A percentile compares a stretch with the other conserved stretches of the same genome.
Evolutionary conservation across 2,888 invertebrate species (phyloP).

Genomic region (Melanostoma scalare): DNA sequence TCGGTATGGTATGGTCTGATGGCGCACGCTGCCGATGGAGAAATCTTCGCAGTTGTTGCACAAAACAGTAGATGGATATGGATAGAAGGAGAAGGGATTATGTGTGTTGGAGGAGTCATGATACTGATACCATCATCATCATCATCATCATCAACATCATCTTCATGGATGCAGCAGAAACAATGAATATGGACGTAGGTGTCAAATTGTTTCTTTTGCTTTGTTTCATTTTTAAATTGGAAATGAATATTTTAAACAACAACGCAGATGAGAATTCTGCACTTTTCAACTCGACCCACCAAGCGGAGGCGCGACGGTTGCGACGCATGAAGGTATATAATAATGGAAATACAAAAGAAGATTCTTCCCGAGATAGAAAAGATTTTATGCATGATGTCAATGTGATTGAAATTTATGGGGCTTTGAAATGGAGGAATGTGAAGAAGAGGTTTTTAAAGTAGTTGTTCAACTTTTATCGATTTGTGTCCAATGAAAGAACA

Average conservation of each 20-base stretch:
- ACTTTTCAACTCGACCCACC: background rate
- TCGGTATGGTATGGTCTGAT: constrained; percentile 38
- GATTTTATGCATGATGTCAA: constrained; percentile 28
- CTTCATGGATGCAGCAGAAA: constrained; percentile 38
- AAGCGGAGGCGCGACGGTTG: background rate
- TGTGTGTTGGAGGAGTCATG: constrained; percentile 25
- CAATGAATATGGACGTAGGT: constrained; percentile 59
- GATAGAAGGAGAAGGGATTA: constrained; percentile 29
- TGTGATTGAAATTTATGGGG: constrained; percentile 8
- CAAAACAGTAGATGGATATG: background rate
- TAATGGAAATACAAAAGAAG: constrained; percentile 28
- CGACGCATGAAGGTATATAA: constrained; percentile 18
- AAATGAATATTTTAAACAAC: constrained; percentile 58
- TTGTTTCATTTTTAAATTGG: constrained; percentile 37
- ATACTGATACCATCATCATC: constrained; percentile 33
- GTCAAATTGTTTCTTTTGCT: constrained; percentile 53
- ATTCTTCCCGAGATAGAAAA: constrained; percentile 17
- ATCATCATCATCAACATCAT: constrained; percentile 16
- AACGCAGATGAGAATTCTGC: constrained; percentile 20
- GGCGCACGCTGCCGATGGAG: constrained; percentile 26
- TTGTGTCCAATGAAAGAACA: no score
- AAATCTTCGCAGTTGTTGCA: constrained; percentile 47
- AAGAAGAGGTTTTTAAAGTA: no score
- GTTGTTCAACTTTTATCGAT: no score
- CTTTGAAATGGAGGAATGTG: background rate